Base-by-base conservation (phyloP, 2,797 vertebrate genomes). In the Sylvia borin region DNA sequence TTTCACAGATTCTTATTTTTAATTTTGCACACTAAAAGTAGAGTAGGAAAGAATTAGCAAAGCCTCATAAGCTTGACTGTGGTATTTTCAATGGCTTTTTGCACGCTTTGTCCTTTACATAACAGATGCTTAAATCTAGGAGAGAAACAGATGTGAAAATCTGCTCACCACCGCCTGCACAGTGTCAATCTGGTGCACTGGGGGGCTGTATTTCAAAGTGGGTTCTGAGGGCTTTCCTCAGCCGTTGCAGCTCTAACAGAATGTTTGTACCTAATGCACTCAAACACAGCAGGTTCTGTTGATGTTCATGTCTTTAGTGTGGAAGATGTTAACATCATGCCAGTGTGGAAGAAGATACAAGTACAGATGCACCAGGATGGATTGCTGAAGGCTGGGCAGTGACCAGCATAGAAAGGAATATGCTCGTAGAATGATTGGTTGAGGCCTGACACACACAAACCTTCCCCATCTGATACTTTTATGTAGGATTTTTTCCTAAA, bases 381-480 rank as follows among this genome's bases (percentile, higher is more conserved):
- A 24, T 43, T 80, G 72, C 76, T 82, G 50, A 71, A 79, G 50
- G 26, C 38, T 65, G 27, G 9, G 50, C 61, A 58, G 14, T 45
- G 42, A 45, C 42, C 47, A 72, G 61, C 50, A 32, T 11, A 38
- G 70, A 38, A 73, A 73, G 16, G 31, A 88, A 48, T 65, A 20
- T 38, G 22, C 18, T 81, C 0, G 0, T 47, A 66, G 19, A 5
- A 1, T 72, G 70, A 62, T 58, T 95, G 70, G 32, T 57, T 65
- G 51, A 54, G 47, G 9, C 15, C 73, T 92, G 77, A 36, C 76
- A 60, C 48, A 68, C 40, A 73, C 88, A 95, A 92, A 51, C n/a
- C 36, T 66, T 88, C 16, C n/a, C 83, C 51, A 75, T 81, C 90
- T 95, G 58, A 64, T 88, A 72, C 36, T 94, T 88, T 81, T 60